These are phyloP conservation scores for Carettochelys insculpta DNA, from an alignment of 2,113 vertebrate species.

Conservation along the genomic window DNA sequence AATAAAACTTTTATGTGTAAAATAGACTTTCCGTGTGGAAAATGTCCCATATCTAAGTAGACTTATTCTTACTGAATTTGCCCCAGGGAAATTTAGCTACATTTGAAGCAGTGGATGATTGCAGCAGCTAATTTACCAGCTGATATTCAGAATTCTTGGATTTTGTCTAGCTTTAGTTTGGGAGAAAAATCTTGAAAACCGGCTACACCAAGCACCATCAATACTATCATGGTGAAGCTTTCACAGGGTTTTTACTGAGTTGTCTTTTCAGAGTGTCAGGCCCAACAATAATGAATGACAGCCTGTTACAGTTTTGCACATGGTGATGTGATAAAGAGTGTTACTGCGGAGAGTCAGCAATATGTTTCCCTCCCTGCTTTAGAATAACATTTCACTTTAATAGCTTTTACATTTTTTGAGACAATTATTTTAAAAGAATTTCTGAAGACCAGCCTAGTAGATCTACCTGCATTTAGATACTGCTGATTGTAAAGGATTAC, in stretches of 20 bases:
- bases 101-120: not conserved
- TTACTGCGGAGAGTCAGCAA: slow-evolving; percentile 10
- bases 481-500: not conserved
- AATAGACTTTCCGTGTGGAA: not conserved
- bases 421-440: not conserved
- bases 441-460: not conserved
- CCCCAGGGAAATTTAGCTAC: not conserved
- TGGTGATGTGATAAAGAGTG: not conserved
- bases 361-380: not conserved
- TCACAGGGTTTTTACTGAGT: not conserved
- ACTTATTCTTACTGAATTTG: not conserved
- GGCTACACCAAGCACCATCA: not conserved
- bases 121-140: not conserved
- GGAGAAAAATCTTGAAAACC: not conserved
- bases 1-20: slow-evolving; percentile 24
- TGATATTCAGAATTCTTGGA: not conserved
- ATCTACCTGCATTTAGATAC: not conserved
- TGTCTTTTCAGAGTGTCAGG: not conserved
- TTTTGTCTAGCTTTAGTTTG: not conserved
- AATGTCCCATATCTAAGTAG: not conserved
- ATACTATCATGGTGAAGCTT: not conserved
- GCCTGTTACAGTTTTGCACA: not conserved
- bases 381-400: not conserved
- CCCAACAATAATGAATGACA: not conserved
- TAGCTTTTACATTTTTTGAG: not conserved